Conservation (phyloP, 2,888 invertebrate genomes). For the Mesorhabditis spiculigera region DNA sequence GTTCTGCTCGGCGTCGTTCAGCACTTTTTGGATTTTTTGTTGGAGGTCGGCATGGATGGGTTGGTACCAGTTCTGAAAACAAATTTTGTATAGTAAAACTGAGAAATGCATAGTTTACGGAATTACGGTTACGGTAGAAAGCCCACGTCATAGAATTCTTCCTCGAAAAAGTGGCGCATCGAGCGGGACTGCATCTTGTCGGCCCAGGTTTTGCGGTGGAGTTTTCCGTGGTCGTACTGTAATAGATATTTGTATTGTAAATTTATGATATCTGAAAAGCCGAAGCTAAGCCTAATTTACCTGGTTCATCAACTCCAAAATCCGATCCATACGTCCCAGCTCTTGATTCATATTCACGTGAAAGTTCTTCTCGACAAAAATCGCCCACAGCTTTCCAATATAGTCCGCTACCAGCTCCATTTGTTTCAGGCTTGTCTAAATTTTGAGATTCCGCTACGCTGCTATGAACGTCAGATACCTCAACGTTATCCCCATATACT, state of each 20-base stretch:
- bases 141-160: constrained; percentile 53
- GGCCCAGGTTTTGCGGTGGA: constrained; percentile 52
- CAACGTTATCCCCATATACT: constrained; percentile 42
- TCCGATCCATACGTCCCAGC: constrained; percentile 49
- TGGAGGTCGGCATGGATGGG: constrained; percentile 50
- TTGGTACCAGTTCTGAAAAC: constrained; percentile 48
- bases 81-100: background rate
- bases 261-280: background rate
- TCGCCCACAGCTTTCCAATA: constrained; percentile 38
- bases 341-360: constrained; percentile 33
- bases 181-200: constrained; percentile 57
- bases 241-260: constrained; percentile 8
- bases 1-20: constrained; percentile 38
- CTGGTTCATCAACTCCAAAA: constrained; percentile 42
- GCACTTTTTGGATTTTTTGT: constrained; percentile 40
- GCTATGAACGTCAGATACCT: constrained; percentile 13
- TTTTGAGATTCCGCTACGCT: background rate
- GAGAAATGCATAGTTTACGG: background rate
- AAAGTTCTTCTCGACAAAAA: constrained; percentile 44
- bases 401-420: constrained; percentile 26
- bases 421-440: constrained; percentile 10
- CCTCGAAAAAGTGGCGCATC: constrained; percentile 56
- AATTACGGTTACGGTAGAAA: background rate
- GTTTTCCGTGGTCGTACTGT: constrained; percentile 46
- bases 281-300: background rate